Evolutionary conservation across 2,113 vertebrate genomes (phyloP), one percentile per base, ranked within the genome.

Genomic region (Brevimyrus niger): DNA sequence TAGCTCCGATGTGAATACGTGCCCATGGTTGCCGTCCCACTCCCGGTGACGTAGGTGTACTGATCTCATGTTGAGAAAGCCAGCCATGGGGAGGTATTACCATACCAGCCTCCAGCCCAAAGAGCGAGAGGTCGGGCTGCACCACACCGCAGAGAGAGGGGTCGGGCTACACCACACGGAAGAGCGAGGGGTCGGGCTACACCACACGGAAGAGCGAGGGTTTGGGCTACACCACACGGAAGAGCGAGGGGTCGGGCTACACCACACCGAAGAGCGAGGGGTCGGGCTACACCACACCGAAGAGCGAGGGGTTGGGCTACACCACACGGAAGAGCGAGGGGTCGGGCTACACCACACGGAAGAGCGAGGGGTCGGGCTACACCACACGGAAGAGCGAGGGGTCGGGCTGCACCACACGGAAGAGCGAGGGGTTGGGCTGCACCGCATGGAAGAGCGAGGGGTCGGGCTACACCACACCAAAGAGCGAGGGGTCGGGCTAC

Each of bases 1-100:
- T 85, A 73, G 85, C 55, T 83, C 88, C 42, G 80, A 87, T 88
- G 85, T 51, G 46, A 53, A 53, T 89, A 88, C 86, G 10, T 35
- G 50, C 50, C 50, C 48, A 15, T 87, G 85, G 85, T 4, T 19
- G 47, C 48, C 48, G 27, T 87, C 88, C 65, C 86, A 87, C 87
- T 48, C 46, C 23, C 46, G n/a, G 35, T 35, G n/a, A 4, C 15
- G 65, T 84, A 73, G 38, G 35, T 47, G n/a, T 7, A 13, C 31
- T 46, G 31, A 58, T 82, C 80, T 89, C 23, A n/a, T n/a, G 6
- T 61, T 89, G 50, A 65, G 80, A 58, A 89, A 89, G 35, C 13
- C 3, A 44, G 11, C 15, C 38, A 19, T 46, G 21, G 88, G 48
- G 17, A 42, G 11, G 85, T 7, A 31, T 86, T 31, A 50, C 5